Evolutionary conservation across 1,140 invertebrate genomes (phyloP).

Genomic region (Calosoma granatense): DNA sequence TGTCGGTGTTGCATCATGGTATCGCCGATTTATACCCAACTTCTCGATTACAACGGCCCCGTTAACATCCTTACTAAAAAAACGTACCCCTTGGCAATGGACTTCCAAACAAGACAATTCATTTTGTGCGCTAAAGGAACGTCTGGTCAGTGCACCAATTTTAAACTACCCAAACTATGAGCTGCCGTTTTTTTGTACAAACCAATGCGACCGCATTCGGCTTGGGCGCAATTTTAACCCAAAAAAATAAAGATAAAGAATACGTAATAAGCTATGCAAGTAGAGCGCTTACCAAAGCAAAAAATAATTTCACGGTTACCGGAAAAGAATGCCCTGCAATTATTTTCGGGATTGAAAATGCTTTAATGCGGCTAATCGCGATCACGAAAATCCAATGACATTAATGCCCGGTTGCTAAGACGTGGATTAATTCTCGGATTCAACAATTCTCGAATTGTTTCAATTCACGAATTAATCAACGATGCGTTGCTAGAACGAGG

Average conservation of each 20-base stretch:
- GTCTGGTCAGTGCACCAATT: background rate
- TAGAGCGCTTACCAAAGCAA: slow-evolving; percentile 22
- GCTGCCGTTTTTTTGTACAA: background rate
- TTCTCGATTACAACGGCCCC: slow-evolving; percentile 4
- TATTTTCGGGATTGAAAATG: slow-evolving; percentile 27
- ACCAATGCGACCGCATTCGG: slow-evolving; percentile 9
- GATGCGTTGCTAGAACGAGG: no score
- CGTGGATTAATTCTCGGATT: no score
- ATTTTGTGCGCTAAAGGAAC: background rate
- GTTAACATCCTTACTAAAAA: slow-evolving; percentile 11
- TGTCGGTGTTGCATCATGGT: slow-evolving; percentile 16
- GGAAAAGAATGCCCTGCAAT: slow-evolving; percentile 37
- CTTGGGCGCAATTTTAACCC: slow-evolving; percentile 15
- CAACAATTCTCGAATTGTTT: no score
- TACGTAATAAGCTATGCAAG: slow-evolving; percentile 29
- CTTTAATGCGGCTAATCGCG: no score
- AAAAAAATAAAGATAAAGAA: slow-evolving; percentile 19
- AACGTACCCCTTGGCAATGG: slow-evolving; percentile 19
- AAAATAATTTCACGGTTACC: slow-evolving; percentile 30
- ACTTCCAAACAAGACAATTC: background rate
- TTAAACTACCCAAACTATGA: background rate
- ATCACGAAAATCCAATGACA: no score
- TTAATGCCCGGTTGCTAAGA: no score
- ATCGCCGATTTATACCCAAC: slow-evolving; percentile 15
- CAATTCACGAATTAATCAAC: no score